Conservation (phyloP, 2,797 vertebrate species). For the Gambusia yucatana region DNA sequence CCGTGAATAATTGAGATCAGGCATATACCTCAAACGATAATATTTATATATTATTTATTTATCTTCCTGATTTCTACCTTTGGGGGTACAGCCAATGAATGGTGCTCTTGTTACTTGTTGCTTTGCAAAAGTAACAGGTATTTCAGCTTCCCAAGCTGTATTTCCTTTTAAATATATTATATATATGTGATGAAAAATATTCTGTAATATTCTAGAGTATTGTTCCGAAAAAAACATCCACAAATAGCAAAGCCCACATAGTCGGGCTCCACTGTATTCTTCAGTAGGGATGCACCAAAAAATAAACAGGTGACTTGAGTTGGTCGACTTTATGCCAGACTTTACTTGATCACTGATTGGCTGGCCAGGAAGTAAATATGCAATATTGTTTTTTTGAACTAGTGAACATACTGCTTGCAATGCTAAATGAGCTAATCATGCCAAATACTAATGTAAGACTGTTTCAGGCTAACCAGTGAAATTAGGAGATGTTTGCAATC, state of each 20-base stretch:
- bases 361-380: not conserved
- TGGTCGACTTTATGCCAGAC: not conserved
- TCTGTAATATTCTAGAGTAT: too few relatives aligned
- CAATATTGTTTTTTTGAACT: not conserved
- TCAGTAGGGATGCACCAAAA: not conserved
- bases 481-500: not conserved
- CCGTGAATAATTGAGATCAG: not conserved
- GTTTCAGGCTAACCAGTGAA: not conserved
- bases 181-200: not conserved
- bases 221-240: not conserved
- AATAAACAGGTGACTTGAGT: not conserved
- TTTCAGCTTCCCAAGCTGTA: not conserved
- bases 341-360: conserved; percentile 1
- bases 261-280: not conserved
- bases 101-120: not conserved
- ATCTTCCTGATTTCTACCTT: not conserved
- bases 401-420: not conserved
- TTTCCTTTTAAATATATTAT: not conserved
- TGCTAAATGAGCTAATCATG: not conserved
- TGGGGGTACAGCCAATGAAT: not conserved
- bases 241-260: not conserved
- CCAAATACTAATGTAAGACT: not conserved
- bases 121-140: not conserved
- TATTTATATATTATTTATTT: too few relatives aligned
- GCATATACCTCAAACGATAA: not conserved